Evolutionary conservation across 2,113 vertebrate species (phyloP).

Genomic region (Catharus minimus): DNA sequence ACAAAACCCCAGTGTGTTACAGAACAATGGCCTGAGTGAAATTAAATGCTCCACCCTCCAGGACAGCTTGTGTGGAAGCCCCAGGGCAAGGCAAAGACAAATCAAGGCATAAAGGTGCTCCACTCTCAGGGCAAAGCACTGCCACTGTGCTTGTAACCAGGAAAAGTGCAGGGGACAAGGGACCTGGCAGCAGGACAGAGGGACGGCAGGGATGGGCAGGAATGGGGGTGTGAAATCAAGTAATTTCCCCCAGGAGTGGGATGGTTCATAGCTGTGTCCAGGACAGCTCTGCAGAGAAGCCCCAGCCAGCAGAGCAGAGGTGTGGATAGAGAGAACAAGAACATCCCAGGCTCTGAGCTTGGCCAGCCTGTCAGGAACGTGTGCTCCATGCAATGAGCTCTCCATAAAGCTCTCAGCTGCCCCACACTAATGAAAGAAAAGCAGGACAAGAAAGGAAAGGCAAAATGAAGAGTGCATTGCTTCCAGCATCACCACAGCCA

Average conservation of each 20-base stretch:
- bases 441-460: neutral
- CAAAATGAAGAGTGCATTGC: neutral
- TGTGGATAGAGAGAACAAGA: neutral
- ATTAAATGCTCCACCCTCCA: neutral
- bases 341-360: too few relatives aligned
- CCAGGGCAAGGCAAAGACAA: neutral
- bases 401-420: too few relatives aligned
- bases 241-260: conserved; percentile 14
- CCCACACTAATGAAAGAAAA: neutral
- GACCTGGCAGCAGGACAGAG: neutral
- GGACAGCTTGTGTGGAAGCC: neutral
- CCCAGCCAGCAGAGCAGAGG: conserved; percentile 1
- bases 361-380: too few relatives aligned
- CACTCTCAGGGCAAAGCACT: neutral
- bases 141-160: neutral
- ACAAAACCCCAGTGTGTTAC: neutral
- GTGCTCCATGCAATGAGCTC: too few relatives aligned
- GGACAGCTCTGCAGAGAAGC: neutral
- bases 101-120: neutral
- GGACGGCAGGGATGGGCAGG: neutral
- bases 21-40: neutral
- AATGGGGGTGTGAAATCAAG: neutral
- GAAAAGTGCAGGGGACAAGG: neutral
- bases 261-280: neutral
- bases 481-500: neutral